phyloP scores from a whole-genome alignment of 2,797 vertebrate species.

The Pempheris klunzingeri region DNA sequence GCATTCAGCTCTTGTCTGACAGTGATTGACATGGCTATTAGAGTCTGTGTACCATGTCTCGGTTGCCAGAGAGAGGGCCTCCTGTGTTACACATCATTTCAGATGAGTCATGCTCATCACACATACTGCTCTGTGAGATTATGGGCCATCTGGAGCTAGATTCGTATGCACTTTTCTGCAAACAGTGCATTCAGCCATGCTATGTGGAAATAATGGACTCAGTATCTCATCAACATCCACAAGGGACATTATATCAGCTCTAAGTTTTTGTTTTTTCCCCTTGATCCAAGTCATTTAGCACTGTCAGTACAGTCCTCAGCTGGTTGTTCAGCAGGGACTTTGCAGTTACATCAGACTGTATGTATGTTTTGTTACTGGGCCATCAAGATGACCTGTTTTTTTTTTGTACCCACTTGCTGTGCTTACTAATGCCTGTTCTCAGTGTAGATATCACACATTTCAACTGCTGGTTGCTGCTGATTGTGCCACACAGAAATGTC shows the following conservation, averaged over 20 bases:
- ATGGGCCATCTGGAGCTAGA: constrained; percentile 77
- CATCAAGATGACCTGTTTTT: neutral
- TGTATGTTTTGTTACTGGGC: neutral
- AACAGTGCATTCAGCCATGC: constrained; percentile 32
- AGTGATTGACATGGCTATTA: constrained; percentile 66
- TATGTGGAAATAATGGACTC: constrained; percentile 34
- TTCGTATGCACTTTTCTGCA: constrained; percentile 53
- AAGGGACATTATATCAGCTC: too few species aligned
- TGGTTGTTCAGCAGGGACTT: neutral
- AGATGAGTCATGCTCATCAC: constrained; percentile 72
- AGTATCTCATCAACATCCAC: too few species aligned
- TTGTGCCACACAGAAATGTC: constrained; percentile 14
- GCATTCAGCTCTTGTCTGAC: constrained; percentile 41
- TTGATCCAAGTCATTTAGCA: constrained; percentile 11
- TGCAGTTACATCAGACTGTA: neutral
- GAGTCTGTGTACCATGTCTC: constrained; percentile 37
- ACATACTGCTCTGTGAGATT: constrained; percentile 70
- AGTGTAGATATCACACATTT: constrained; percentile 4
- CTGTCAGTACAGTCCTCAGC: neutral
- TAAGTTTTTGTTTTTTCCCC: neutral
- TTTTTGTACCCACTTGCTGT: neutral
- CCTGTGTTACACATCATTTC: constrained; percentile 55
- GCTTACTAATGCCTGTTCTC: neutral
- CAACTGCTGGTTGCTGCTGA: constrained; percentile 7
- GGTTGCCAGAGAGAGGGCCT: constrained; percentile 49